phyloP scores from a whole-genome alignment of 2,113 vertebrate species.

The Leucopternis melanops region DNA sequence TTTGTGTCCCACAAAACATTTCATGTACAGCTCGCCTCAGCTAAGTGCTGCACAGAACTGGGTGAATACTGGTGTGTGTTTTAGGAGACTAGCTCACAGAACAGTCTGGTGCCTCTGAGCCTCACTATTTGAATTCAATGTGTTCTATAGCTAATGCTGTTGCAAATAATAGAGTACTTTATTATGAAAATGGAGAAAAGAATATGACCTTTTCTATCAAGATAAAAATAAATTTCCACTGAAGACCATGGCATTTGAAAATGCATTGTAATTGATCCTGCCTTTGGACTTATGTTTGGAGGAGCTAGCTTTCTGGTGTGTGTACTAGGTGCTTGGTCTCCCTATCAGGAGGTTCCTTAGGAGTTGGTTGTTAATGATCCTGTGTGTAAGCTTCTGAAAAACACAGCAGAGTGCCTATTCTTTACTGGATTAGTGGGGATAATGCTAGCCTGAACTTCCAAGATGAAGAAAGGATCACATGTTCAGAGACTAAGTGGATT shows the following conservation, averaged over 20 bases:
- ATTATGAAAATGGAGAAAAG: background rate
- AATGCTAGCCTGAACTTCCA: background rate
- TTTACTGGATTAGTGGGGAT: background rate
- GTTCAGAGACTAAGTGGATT: background rate
- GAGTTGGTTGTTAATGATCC: background rate
- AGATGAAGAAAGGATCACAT: background rate
- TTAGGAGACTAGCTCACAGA: background rate
- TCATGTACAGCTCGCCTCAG: background rate
- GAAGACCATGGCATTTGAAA: background rate
- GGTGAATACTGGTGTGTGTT: background rate
- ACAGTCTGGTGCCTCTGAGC: background rate
- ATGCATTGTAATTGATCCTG: background rate
- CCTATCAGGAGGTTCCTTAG: background rate
- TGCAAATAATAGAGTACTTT: background rate
- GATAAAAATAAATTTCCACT: background rate
- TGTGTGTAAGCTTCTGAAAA: background rate
- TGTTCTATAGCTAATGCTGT: background rate
- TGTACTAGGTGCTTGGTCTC: background rate
- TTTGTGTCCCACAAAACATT: background rate
- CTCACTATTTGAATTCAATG: background rate
- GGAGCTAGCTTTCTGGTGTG: background rate
- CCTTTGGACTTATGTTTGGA: background rate
- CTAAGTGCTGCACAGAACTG: background rate
- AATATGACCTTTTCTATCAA: background rate
- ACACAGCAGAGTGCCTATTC: background rate